Percentiles rank a stretch among this genome's conserved stretches.
Evolutionary conservation across 1,140 invertebrate genomes (phyloP).

Genomic region (Mizuhopecten yessoensis): DNA sequence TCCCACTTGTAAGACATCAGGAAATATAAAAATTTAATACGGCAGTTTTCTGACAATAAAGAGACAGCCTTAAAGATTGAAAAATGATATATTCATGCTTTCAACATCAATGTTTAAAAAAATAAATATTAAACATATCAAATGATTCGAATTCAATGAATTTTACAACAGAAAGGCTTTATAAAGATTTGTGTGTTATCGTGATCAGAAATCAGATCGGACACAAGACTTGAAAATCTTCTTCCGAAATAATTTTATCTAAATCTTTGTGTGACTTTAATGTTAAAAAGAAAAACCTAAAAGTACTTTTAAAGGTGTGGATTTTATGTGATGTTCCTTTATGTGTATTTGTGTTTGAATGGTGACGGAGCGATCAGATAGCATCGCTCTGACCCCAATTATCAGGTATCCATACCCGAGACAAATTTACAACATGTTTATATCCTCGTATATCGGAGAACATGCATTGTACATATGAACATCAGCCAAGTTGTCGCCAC

Average conservation of each 20-base stretch:
- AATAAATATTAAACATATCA: background rate
- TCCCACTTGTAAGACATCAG: background rate
- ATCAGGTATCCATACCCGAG: no score
- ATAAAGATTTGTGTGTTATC: background rate
- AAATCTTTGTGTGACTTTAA: background rate
- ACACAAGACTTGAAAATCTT: background rate
- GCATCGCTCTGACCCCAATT: no score
- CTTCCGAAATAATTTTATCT: background rate
- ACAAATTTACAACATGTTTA: no score
- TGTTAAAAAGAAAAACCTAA: background rate
- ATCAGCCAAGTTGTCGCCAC: no score
- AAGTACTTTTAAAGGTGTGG: background rate
- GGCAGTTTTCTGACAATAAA: background rate
- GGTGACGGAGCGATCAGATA: background rate
- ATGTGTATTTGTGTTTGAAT: background rate
- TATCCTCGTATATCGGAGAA: no score
- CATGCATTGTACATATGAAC: no score
- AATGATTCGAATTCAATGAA: background rate
- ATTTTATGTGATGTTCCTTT: background rate
- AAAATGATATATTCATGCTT: background rate
- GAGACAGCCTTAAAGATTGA: background rate
- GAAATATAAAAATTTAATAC: constrained; percentile 1
- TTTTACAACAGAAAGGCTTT: background rate
- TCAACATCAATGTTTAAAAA: background rate
- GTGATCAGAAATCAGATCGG: background rate